Percentiles rank a stretch among this genome's conserved stretches.
These are phyloP conservation scores for Argyresthia albistria DNA, from an alignment of 2,888 invertebrate genomes.

Conservation along the genomic window DNA sequence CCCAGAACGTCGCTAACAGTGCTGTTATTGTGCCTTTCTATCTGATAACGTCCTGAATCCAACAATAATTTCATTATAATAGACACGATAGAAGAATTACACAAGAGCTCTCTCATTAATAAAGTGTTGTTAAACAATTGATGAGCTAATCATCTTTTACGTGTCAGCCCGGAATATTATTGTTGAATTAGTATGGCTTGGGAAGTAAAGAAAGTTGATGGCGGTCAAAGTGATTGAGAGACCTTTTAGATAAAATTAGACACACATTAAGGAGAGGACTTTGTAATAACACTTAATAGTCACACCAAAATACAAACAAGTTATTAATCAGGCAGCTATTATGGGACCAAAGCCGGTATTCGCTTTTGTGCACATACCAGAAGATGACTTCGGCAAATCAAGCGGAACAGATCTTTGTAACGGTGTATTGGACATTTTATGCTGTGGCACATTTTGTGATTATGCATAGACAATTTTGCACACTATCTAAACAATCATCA, in stretches of 20 bases:
- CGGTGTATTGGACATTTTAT: constrained; percentile 18
- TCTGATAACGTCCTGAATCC: constrained; percentile 40
- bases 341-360: constrained; percentile 17
- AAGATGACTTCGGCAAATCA: constrained; percentile 23
- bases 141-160: background rate
- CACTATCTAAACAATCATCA: too few species aligned
- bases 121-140: background rate
- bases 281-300: constrained; percentile 1
- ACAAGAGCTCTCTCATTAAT: background rate
- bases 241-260: background rate
- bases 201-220: background rate
- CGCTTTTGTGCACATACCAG: constrained; percentile 22
- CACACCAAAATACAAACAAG: constrained; percentile 10
- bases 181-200: background rate
- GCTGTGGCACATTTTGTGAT: background rate
- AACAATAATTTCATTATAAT: constrained; percentile 29
- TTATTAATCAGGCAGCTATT: constrained; percentile 25
- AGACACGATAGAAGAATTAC: constrained; percentile 19
- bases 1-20: constrained; percentile 27
- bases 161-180: background rate
- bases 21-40: constrained; percentile 49
- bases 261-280: background rate
- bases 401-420: constrained; percentile 23
- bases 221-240: background rate
- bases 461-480: too few species aligned